phyloP scores from a whole-genome alignment of 92 coral and sea anemone species.

The Chrysogorgia sp. region DNA sequence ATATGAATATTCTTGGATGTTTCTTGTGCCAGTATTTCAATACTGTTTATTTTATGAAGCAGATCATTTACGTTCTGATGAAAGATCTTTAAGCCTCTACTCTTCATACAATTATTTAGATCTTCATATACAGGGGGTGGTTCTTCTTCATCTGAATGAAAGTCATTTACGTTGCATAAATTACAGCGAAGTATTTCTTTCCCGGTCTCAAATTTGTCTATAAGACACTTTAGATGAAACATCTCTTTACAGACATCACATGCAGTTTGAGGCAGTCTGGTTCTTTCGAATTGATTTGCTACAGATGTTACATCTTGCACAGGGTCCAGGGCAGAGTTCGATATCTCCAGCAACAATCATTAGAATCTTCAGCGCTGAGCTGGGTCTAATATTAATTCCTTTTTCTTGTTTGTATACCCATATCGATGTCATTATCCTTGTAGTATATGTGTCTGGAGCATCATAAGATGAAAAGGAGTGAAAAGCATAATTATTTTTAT shows the following conservation, averaged over 20 bases:
- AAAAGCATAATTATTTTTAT: too few species aligned
- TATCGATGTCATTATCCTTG: not conserved
- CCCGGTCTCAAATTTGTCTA: not conserved
- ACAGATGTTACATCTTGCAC: too few species aligned
- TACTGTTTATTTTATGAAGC: too few species aligned
- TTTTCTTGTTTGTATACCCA: not conserved
- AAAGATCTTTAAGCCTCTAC: too few species aligned
- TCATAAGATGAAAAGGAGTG: not conserved
- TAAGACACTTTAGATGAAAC: not conserved
- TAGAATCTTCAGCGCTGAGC: not conserved
- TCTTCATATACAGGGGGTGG: too few species aligned
- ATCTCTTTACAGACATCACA: not conserved
- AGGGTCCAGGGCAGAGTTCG: too few species aligned
- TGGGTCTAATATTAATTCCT: not conserved
- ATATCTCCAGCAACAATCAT: too few species aligned
- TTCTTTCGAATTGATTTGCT: too few species aligned
- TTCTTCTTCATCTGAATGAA: not conserved
- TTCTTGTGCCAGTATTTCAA: too few species aligned
- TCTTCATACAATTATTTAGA: too few species aligned
- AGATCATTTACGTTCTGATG: too few species aligned
- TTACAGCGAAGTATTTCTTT: not conserved
- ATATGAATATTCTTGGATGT: too few species aligned
- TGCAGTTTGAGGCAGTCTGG: not conserved
- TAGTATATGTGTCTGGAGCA: not conserved
- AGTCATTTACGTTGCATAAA: not conserved